Conservation (phyloP, 2,888 invertebrate species). For the Carterocephalus palaemon region DNA sequence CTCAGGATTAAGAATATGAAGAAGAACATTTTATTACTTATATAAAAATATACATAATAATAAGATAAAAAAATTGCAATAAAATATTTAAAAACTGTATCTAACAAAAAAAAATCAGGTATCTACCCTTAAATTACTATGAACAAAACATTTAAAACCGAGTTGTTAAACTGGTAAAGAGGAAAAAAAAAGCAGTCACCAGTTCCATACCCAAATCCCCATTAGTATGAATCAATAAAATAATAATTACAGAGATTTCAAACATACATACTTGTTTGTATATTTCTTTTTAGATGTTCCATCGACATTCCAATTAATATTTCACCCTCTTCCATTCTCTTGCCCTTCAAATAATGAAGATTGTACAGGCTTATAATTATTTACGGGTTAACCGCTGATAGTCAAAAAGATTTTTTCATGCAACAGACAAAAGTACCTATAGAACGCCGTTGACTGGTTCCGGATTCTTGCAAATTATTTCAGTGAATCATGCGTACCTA, state of each 20-base stretch:
- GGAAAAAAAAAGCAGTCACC: slow-evolving; percentile 6
- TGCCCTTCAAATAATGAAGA: slow-evolving; percentile 16
- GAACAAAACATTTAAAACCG: too few relatives aligned
- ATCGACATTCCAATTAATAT: slow-evolving; percentile 25
- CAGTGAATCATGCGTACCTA: too few relatives aligned
- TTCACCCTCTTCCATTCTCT: slow-evolving; percentile 17
- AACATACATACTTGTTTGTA: slow-evolving; percentile 15
- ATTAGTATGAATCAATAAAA: slow-evolving; percentile 9
- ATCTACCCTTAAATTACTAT: too few relatives aligned
- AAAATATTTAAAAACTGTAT: too few relatives aligned
- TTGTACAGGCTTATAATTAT: slow-evolving; percentile 9
- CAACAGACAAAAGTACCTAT: neutral
- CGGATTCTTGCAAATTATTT: too few relatives aligned
- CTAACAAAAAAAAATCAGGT: too few relatives aligned
- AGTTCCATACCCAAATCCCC: slow-evolving; percentile 7
- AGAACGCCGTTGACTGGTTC: too few relatives aligned
- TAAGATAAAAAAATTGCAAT: too few relatives aligned
- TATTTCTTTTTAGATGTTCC: slow-evolving; percentile 7
- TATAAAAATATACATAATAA: too few relatives aligned
- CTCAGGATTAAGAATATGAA: too few relatives aligned
- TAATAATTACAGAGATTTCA: slow-evolving; percentile 11
- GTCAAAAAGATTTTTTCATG: slow-evolving; percentile 5
- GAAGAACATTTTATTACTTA: too few relatives aligned
- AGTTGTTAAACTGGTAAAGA: slow-evolving; percentile 13
- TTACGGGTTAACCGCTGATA: slow-evolving; percentile 8